Percentiles rank a stretch among this genome's conserved stretches.
phyloP scores from a whole-genome alignment of 1,140 invertebrate species.

The Holotrichia oblita region DNA sequence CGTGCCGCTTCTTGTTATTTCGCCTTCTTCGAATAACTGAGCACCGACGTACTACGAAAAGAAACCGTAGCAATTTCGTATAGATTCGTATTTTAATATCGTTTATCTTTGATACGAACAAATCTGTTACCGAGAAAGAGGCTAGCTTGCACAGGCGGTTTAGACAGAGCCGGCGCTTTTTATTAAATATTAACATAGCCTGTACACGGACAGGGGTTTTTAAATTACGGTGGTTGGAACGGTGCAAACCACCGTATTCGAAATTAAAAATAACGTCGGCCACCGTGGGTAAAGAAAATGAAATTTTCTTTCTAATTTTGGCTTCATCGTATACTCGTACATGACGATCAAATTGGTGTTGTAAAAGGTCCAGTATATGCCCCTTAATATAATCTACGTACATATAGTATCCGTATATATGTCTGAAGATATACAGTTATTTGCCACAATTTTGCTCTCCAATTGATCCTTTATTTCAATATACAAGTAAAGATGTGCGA shows the following conservation, averaged over 20 bases:
- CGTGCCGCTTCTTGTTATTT: not conserved
- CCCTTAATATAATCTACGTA: too few species aligned
- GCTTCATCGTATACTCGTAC: too few species aligned
- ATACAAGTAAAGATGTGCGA: too few species aligned
- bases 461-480: too few species aligned
- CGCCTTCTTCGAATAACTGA: not conserved
- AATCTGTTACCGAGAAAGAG: not conserved
- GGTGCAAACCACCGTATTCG: not conserved
- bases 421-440: too few species aligned
- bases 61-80: conserved; percentile 12
- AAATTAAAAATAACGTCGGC: not conserved
- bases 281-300: not conserved
- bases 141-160: not conserved
- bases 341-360: too few species aligned
- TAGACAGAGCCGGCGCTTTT: not conserved
- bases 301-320: not conserved
- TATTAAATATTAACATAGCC: conserved; percentile 3
- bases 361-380: too few species aligned
- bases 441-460: too few species aligned
- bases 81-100: not conserved
- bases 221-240: conserved; percentile 2
- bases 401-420: too few species aligned
- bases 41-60: not conserved
- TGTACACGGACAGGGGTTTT: not conserved
- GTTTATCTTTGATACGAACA: conserved; percentile 13